These are phyloP conservation scores for Tenthredo distinguenda DNA, from an alignment of 2,888 invertebrate genomes.

Conservation along the genomic window DNA sequence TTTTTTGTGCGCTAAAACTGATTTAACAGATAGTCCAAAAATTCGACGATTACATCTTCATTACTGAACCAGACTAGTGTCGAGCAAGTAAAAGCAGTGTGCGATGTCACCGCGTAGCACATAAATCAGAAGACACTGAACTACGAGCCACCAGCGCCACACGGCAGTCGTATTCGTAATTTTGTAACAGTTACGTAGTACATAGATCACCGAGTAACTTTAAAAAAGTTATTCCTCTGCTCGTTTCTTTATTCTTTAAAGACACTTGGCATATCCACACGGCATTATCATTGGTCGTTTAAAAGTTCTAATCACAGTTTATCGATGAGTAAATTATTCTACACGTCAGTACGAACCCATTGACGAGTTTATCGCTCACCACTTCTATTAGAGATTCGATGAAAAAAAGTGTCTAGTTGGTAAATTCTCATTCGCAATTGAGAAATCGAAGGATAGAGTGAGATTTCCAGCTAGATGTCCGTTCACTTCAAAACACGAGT, in stretches of 20 bases:
- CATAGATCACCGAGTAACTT: not conserved
- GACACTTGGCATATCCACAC: not conserved
- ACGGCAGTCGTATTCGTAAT: not conserved
- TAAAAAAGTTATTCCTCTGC: not conserved
- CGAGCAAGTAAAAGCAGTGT: not conserved
- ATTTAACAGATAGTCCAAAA: not conserved
- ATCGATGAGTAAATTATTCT: not conserved
- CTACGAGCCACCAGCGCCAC: not conserved
- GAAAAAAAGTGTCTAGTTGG: not conserved
- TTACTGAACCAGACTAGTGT: not conserved
- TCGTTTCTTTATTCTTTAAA: not conserved
- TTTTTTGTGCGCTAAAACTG: not conserved
- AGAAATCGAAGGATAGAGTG: not conserved
- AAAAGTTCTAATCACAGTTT: not conserved
- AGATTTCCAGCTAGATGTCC: not conserved
- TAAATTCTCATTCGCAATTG: not conserved
- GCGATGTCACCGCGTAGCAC: not conserved
- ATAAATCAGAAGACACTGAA: constrained; percentile 19
- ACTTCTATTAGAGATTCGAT: not conserved
- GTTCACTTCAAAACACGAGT: no score
- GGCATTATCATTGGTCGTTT: not conserved
- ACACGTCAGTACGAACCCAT: not conserved
- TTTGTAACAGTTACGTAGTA: not conserved
- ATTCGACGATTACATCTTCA: constrained; percentile 9
- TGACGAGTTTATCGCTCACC: not conserved